Evolutionary conservation across 2,888 invertebrate genomes (phyloP).

Genomic region (Drosophila phalerata): DNA sequence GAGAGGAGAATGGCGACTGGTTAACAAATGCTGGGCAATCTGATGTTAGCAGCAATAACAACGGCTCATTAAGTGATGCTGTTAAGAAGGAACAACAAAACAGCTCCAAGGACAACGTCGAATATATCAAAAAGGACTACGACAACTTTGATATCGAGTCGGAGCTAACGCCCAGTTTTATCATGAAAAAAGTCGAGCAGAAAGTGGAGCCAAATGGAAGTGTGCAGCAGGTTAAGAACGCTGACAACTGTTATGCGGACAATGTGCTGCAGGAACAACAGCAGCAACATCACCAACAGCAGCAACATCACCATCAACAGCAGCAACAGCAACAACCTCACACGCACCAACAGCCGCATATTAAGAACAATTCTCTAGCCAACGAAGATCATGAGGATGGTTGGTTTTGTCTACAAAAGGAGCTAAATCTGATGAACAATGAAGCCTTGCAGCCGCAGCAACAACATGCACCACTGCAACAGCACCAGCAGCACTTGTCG

Average conservation of each 20-base stretch:
- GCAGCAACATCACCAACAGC: conserved; percentile 35
- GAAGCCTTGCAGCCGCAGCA: conserved; percentile 55
- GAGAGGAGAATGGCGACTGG: conserved; percentile 60
- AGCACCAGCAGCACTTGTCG: conserved; percentile 58
- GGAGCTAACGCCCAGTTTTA: conserved; percentile 85
- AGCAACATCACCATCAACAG: conserved; percentile 25
- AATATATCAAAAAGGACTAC: conserved; percentile 81
- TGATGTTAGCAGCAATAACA: conserved; percentile 32
- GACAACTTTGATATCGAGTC: conserved; percentile 85
- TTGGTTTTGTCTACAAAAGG: conserved; percentile 90
- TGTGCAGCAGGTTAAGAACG: conserved; percentile 15
- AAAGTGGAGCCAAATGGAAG: conserved; percentile 57
- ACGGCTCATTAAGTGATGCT: conserved; percentile 51
- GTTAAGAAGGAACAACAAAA: conserved; percentile 44
- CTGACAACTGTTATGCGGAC: conserved; percentile 39
- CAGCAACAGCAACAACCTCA: conserved; percentile 26
- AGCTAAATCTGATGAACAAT: conserved; percentile 86
- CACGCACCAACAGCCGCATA: conserved; percentile 40
- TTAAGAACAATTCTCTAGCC: conserved; percentile 46
- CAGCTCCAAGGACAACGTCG: conserved; percentile 27
- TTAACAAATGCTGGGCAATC: conserved; percentile 24
- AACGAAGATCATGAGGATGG: conserved; percentile 88
- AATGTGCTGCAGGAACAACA: conserved; percentile 41
- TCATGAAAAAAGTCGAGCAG: conserved; percentile 84
- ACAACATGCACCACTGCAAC: conserved; percentile 54